Evolutionary conservation across 2,797 vertebrate species (phyloP), one percentile per base, ranked within the genome.

Genomic region (Esox lucius): DNA sequence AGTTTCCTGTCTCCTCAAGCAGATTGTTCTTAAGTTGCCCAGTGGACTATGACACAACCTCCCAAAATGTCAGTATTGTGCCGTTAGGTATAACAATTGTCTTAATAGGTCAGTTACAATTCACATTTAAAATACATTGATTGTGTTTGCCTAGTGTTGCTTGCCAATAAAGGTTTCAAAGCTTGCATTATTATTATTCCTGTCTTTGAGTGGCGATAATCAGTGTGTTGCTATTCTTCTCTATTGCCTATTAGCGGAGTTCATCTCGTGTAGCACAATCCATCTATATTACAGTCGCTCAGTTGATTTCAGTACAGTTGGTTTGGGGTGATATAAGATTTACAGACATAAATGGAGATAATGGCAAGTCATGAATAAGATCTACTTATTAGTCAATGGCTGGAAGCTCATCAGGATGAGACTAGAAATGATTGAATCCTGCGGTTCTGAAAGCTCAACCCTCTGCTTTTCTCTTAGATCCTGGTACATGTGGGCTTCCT

Each of bases 401-500:
- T 24, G 22, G 22, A 24, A 24, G 56, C 22, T 61, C 7, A 24
- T 24, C 56, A 61, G 56, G 22, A 24, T 61, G 2, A 61, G 22
- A 12, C n/a, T 24, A 24, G 1, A 22, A 59, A 22, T 24, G 11
- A 1, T 59, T 24, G 6, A 24, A 61, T 5, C 56, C n/a, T 24
- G 7, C 17, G n/a, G 22, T 26, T 61, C 22, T 24, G 22, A 24
- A 22, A 22, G n/a, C n/a, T 13, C 22, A 61, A 24, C 3, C 56
- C 1, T 24, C 9, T 24, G 11, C 9, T 26, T 39, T 87, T 95
- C 81, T 94, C 93, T 71, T 94, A 99, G 98, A 95, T 99, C 86
- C 88, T 99, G 70, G 88, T 99, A 77, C 97, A 99, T 22, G 96
- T 99, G 0, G 98, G 98, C 78, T 99, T 99, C 91, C 94, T 99